These are phyloP conservation scores for Leiothrix lutea DNA, from an alignment of 2,113 vertebrate genomes.

Conservation along the genomic window DNA sequence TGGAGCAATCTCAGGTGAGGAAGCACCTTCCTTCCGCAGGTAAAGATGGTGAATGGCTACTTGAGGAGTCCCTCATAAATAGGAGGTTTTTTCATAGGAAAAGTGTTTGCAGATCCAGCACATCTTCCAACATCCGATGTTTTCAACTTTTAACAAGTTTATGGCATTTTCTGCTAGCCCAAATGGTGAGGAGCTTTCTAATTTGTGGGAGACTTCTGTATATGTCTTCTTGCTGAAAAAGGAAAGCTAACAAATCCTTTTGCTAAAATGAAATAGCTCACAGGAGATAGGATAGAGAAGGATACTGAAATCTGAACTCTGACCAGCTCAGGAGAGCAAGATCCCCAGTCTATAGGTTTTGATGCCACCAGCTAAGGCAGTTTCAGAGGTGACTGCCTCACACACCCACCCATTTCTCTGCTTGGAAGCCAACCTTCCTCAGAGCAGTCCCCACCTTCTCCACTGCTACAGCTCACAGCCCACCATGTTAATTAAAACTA, in stretches of 20 bases:
- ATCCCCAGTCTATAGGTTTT: neutral
- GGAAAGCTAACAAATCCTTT: neutral
- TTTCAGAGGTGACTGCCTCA: neutral
- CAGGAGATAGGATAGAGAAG: neutral
- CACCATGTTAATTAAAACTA: neutral
- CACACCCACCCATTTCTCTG: accelerated
- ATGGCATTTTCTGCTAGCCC: neutral
- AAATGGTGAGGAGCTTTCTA: neutral
- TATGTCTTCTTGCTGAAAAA: neutral
- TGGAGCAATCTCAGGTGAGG: neutral
- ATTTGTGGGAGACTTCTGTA: neutral
- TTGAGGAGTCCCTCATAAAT: accelerated
- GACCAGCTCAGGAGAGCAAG: neutral
- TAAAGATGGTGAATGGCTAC: neutral
- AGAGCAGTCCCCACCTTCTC: neutral
- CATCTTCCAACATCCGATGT: neutral
- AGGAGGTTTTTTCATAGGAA: neutral
- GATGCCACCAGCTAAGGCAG: neutral
- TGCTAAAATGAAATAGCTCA: neutral
- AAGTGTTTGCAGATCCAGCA: neutral
- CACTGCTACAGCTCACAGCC: neutral
- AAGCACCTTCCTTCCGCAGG: neutral
- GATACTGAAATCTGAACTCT: neutral
- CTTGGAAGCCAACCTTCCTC: neutral
- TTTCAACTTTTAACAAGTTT: neutral